These are phyloP conservation scores for Uropsilus gracilis DNA, from an alignment of 2,113 vertebrate species.

Conservation along the genomic window DNA sequence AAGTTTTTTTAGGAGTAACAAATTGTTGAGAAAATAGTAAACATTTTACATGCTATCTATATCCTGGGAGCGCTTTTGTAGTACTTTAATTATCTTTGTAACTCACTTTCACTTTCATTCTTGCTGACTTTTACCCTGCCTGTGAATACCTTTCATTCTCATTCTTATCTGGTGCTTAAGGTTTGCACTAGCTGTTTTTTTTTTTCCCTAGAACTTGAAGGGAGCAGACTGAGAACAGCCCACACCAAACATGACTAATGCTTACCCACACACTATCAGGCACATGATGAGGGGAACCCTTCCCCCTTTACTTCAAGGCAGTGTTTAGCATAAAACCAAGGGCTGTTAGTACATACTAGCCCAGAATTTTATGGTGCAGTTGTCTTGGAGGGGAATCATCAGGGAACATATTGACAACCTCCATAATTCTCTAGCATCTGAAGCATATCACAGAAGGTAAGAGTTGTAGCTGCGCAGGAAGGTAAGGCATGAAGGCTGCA, in stretches of 20 bases:
- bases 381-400: not conserved
- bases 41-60: not conserved
- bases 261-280: constrained; percentile 56
- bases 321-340: constrained; percentile 40
- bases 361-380: not conserved
- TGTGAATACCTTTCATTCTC: not conserved
- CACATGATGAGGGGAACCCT: not conserved
- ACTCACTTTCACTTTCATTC: not conserved
- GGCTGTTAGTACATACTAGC: not conserved
- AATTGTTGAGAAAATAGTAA: not conserved
- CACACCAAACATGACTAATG: not conserved
- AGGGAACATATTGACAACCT: not conserved
- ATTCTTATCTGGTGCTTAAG: constrained; percentile 57
- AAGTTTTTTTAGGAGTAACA: not conserved
- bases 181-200: constrained; percentile 8
- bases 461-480: constrained; percentile 75
- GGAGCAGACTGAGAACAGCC: not conserved
- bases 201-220: constrained; percentile 68
- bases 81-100: not conserved
- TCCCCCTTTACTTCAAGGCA: not conserved
- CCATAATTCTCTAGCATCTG: not conserved
- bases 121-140: not conserved
- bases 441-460: not conserved
- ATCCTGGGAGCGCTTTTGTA: not conserved
- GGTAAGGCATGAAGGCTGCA: constrained; percentile 89